A percentile compares a stretch with the other conserved stretches of the same genome.
These are phyloP conservation scores for Phragmatobia fuliginosa DNA, from an alignment of 2,888 invertebrate species.

Conservation along the genomic window DNA sequence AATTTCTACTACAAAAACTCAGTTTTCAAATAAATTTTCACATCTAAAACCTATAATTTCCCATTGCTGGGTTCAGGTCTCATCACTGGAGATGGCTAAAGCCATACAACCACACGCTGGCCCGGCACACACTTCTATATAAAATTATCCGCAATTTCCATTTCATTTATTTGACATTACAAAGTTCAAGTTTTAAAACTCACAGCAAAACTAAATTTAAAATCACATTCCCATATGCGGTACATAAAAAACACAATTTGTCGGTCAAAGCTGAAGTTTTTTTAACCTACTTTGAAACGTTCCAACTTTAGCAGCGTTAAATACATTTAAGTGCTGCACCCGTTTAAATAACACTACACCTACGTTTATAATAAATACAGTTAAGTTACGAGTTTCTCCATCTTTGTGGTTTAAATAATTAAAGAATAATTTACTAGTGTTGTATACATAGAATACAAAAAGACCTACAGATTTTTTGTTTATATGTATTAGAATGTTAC, in stretches of 20 bases:
- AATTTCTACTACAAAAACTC: too few species aligned
- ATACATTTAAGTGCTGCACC: constrained; percentile 26
- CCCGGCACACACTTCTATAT: neutral
- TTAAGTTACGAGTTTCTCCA: neutral
- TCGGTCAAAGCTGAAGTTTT: constrained; percentile 43
- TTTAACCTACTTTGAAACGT: constrained; percentile 45
- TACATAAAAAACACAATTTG: constrained; percentile 40
- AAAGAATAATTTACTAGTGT: too few species aligned
- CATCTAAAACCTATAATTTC: too few species aligned
- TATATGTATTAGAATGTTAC: too few species aligned
- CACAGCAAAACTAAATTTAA: constrained; percentile 19
- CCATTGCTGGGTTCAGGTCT: too few species aligned
- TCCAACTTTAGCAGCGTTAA: constrained; percentile 28
- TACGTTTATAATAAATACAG: neutral
- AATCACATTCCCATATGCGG: constrained; percentile 20
- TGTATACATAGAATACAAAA: too few species aligned
- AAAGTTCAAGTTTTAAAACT: constrained; percentile 11
- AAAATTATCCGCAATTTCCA: neutral
- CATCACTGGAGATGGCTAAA: too few species aligned
- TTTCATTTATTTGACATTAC: constrained; percentile 1
- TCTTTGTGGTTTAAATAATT: neutral
- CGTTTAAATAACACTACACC: constrained; percentile 8
- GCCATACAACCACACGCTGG: too few species aligned
- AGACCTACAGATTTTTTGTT: too few species aligned
- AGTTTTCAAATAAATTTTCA: too few species aligned